These are phyloP conservation scores for Meteorus colon DNA, from an alignment of 2,888 invertebrate species.

Conservation along the genomic window DNA sequence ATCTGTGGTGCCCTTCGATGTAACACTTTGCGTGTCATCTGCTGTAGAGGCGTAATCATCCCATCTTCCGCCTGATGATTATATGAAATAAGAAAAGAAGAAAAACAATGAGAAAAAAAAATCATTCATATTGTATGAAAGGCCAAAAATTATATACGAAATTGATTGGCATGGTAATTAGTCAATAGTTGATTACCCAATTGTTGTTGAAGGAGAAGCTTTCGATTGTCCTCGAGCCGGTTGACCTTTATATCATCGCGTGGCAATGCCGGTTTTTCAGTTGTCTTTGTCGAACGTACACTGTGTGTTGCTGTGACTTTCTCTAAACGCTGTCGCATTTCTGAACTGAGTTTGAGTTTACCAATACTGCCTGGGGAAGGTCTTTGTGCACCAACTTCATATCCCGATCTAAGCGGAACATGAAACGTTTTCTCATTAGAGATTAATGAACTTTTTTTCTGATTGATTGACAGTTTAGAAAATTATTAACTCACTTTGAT, in stretches of 20 bases:
- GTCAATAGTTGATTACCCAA: constrained; percentile 74
- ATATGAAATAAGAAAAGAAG: constrained; percentile 1
- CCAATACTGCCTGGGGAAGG: constrained; percentile 92
- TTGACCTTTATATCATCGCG: constrained; percentile 80
- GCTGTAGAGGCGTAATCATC: constrained; percentile 71
- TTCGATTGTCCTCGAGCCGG: constrained; percentile 90
- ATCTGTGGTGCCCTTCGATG: constrained; percentile 71
- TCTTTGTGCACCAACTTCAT: constrained; percentile 87
- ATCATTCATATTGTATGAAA: background rate
- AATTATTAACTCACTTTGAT: constrained; percentile 62
- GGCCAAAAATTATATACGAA: constrained; percentile 1
- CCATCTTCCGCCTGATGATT: constrained; percentile 67
- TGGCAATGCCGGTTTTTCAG: constrained; percentile 79
- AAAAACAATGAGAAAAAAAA: constrained; percentile 2
- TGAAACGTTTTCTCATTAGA: constrained; percentile 13
- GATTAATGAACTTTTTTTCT: constrained; percentile 17
- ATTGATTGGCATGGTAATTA: background rate
- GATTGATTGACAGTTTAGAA: constrained; percentile 31
- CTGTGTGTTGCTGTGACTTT: constrained; percentile 92
- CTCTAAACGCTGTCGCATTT: constrained; percentile 92
- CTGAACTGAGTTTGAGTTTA: constrained; percentile 90
- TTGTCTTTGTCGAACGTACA: constrained; percentile 84
- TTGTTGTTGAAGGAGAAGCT: constrained; percentile 89
- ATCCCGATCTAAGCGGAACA: constrained; percentile 74
- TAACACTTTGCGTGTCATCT: constrained; percentile 70